A percentile compares a stretch with the other conserved stretches of the same genome.
Evolutionary conservation across 2,113 vertebrate genomes (phyloP).

Genomic region (Marmota flaviventris): DNA sequence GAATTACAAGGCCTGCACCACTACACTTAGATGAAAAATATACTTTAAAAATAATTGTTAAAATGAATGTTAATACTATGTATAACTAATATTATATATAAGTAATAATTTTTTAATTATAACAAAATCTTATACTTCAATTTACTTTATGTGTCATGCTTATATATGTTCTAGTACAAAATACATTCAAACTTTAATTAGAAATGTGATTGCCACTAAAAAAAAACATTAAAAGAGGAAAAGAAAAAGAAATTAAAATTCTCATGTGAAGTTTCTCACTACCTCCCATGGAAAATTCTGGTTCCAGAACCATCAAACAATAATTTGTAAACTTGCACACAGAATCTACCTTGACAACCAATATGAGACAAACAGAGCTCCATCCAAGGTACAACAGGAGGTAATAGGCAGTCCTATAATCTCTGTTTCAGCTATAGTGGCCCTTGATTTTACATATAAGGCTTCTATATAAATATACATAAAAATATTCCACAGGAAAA

Average conservation of each 20-base stretch:
- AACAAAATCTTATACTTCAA: background rate
- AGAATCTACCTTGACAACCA: background rate
- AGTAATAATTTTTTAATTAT: no score
- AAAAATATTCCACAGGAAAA: background rate
- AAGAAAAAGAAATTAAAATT: background rate
- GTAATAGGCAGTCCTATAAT: accelerated
- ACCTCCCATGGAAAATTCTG: background rate
- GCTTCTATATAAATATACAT: background rate
- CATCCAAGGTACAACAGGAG: no score
- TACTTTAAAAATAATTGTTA: background rate
- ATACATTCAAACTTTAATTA: background rate
- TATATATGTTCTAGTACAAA: background rate
- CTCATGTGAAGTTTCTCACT: background rate
- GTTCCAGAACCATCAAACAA: background rate
- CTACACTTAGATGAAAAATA: background rate
- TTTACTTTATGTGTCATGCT: background rate
- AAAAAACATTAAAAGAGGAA: background rate
- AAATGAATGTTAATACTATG: no score
- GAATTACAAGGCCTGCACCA: background rate
- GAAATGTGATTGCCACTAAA: background rate
- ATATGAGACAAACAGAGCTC: background rate
- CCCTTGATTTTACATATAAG: background rate
- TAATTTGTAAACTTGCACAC: background rate
- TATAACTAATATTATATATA: no score
- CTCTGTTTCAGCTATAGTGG: background rate